Evolutionary conservation across 2,797 vertebrate genomes (phyloP).

Genomic region (Leptatherina wallacei): DNA sequence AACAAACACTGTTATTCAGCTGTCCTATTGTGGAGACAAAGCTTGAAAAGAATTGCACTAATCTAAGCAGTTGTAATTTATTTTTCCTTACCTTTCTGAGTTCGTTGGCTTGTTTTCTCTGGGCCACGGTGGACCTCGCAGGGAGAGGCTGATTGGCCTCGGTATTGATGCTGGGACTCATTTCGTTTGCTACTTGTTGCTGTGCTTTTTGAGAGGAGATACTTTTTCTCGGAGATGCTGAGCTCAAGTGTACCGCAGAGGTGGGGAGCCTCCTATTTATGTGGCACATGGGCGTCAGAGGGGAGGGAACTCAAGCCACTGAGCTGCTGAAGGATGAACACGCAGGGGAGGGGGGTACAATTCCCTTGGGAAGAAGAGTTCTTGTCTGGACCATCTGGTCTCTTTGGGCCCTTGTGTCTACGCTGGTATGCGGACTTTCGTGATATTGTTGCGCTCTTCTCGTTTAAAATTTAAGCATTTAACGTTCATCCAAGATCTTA

Average conservation of each 20-base stretch:
- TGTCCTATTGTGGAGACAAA: not conserved
- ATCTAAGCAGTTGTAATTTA: not conserved
- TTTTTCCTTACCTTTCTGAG: constrained; percentile 87
- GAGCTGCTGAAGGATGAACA: constrained; percentile 27
- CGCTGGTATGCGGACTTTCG: constrained; percentile 64
- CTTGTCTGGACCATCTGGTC: constrained; percentile 77
- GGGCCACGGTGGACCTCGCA: constrained; percentile 80
- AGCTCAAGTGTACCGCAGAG: constrained; percentile 56
- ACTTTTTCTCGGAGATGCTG: constrained; percentile 50
- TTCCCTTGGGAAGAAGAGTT: constrained; percentile 61
- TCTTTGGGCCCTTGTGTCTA: constrained; percentile 15
- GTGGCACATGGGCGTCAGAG: constrained; percentile 67
- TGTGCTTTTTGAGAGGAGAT: constrained; percentile 47
- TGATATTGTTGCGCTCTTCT: constrained; percentile 23
- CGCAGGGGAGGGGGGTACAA: constrained; percentile 14
- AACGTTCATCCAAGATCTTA: constrained; percentile 25
- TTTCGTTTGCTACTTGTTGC: constrained; percentile 53
- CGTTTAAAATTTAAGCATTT: constrained; percentile 28
- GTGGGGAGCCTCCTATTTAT: constrained; percentile 76
- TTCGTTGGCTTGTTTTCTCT: constrained; percentile 84
- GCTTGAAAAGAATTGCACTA: not conserved
- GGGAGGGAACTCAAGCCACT: constrained; percentile 68
- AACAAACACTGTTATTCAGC: constrained; percentile 27
- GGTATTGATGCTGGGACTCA: constrained; percentile 77
- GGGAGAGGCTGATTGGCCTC: constrained; percentile 61